Base-by-base conservation (phyloP, 2,113 vertebrate genomes). In the Varanus salvator region DNA sequence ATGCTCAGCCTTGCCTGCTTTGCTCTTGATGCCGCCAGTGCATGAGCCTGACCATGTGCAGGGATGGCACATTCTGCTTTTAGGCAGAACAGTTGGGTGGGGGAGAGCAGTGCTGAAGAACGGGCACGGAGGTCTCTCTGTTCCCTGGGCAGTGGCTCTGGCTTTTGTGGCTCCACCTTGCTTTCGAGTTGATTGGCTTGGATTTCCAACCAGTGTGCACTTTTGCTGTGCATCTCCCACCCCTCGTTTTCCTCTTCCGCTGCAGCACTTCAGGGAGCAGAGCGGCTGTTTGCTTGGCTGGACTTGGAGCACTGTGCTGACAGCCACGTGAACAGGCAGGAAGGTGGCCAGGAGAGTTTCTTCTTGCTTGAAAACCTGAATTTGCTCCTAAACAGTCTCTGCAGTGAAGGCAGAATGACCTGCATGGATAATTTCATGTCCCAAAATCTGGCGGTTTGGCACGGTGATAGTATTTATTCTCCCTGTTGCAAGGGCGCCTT, bases 141-240 rank as follows among this genome's bases (percentile, higher is more conserved):
- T 3, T 11, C 0, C 0, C 77, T 68, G 11, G 71, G 76, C 3
- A 7, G 0, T 8, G 52, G 15, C 6, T 66, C 72, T 0, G 14
- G 25, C 69, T 76, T 17, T 27, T 0, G 0, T 78, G 89, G 27
- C 87, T 81, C 14, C 52, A 31, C 52, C 1, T 90, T 0, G 34
- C 54, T 84, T 87, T 91, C 4, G 3, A 0, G 0, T 11, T 25
- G 85, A 86, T 85, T 52, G 2, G 6, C 31, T 0, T 9, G 17
- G 0, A 57, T 80, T 77, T 27, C 78, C 84, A 84, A 25, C 77
- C 71, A 14, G 27, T 1, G 1, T 6, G 44, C 31, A 76, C 23
- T 90, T 52, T 88, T 90, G 87, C 38, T 44, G 38, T 50, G 50
- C 19, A 0, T 23, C 7, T 14, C 38, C 75, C 1, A 1, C 9